Evolutionary conservation across 23 tunicate genomes (phyloP), one percentile per base, ranked within the genome.

Genomic region (Clavelina lepadiformis): DNA sequence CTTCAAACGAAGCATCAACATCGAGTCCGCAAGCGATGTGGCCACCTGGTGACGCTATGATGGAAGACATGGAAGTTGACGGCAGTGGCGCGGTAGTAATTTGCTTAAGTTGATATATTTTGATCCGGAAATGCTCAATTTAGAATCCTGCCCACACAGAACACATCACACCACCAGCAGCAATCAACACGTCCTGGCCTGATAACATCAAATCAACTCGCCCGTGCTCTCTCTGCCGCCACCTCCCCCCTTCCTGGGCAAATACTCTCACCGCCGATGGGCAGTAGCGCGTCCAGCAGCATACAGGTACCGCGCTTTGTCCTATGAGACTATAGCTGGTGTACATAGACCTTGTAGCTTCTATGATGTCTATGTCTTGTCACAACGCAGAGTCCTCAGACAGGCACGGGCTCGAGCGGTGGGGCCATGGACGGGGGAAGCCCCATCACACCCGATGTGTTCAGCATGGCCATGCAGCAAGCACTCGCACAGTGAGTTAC

Each of bases 401-500:
- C 50, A 5, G 68, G 55, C 4, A 59, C 57, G 25, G 50, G 23
- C 11, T 74, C 80, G 23, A 27, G 38, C 2, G 50, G 71, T 29
- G 78, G 78, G 5, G 29, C 36, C 5, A 33, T 28, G 21, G 60
- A 37, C 2, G 28, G 35, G 19, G 35, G 53, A 29, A 31, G 50
- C 2, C 57, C 30, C 31, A 69, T 79, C 21, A 56, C 91, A 8
- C 69, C 91, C 1, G 82, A 75, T 36, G 91, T 79, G 28, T 68
- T 83, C 61, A 56, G 68, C 7, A 49, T 76, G 73, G 86, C 86
- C 3, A 80, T 80, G 86, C 86, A 71, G 32, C 77, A 70, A 70
- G 82, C 91, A 11, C 46, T 82, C 0, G 59, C 78, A 18, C 68
- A 28, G 68, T 60, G 35, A 28, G 67, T 61, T 23, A n/a, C n/a